A percentile compares a stretch with the other conserved stretches of the same genome.
Conservation (phyloP, 2,797 vertebrate species). For the Hephaestus fuliginosus region DNA sequence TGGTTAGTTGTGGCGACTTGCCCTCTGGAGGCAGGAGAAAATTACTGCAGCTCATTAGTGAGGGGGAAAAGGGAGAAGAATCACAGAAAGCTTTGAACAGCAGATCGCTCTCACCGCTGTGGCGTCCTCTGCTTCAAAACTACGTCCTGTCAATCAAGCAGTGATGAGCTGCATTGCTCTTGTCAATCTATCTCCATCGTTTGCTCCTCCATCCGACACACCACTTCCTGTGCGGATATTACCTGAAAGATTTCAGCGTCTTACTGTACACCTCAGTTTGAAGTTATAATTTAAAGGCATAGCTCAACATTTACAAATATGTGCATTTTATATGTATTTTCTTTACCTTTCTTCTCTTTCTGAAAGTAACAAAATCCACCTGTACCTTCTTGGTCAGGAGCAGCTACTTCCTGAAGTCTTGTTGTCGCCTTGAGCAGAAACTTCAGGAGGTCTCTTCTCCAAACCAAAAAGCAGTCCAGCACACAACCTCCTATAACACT, state of each 20-base stretch:
- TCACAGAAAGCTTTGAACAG: too few species aligned
- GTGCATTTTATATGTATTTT: background rate
- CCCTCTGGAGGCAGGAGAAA: constrained; percentile 50
- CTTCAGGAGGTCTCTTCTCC: background rate
- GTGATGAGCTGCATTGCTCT: too few species aligned
- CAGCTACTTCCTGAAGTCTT: too few species aligned
- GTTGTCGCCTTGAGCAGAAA: background rate
- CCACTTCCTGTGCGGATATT: background rate
- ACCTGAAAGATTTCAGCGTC: background rate
- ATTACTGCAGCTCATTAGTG: constrained; percentile 34
- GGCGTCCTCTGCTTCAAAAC: background rate
- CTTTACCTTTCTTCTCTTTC: background rate
- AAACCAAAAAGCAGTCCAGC: background rate
- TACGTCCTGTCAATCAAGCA: background rate
- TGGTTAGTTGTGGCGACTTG: constrained; percentile 51
- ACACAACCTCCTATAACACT: background rate
- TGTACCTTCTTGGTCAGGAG: too few species aligned
- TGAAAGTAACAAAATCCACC: background rate
- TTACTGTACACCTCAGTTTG: background rate
- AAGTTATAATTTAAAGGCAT: background rate
- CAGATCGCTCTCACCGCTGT: background rate
- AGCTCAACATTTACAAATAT: background rate
- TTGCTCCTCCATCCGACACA: too few species aligned
- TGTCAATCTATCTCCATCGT: too few species aligned
- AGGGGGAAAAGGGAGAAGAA: background rate